These are phyloP conservation scores for Parnassius glacialis DNA, from an alignment of 2,888 invertebrate species.

Conservation along the genomic window DNA sequence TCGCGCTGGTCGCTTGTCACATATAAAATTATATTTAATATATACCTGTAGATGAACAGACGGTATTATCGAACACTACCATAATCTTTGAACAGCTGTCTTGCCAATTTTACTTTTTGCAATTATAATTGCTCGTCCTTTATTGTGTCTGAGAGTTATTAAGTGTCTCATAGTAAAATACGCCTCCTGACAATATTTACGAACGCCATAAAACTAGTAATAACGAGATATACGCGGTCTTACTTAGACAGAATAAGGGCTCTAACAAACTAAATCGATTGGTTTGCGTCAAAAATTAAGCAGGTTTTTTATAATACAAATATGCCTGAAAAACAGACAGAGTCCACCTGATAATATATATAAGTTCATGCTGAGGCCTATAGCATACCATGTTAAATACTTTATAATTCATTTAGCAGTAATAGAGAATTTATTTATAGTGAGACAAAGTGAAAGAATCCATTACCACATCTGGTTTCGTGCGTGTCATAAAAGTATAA, in stretches of 20 bases:
- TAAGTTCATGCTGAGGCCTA: background rate
- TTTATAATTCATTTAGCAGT: background rate
- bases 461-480: no score
- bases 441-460: no score
- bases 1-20: no score
- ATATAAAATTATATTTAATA: no score
- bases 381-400: background rate
- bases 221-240: slow-evolving; percentile 21
- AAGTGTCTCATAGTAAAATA: slow-evolving; percentile 23
- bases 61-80: background rate
- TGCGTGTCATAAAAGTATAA: no score
- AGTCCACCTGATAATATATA: no score
- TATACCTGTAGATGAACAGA: no score
- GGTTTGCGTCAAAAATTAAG: background rate
- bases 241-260: slow-evolving; percentile 18
- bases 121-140: slow-evolving; percentile 23
- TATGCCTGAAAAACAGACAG: no score
- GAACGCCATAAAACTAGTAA: slow-evolving; percentile 25
- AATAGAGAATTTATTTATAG: background rate
- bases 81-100: slow-evolving; percentile 6
- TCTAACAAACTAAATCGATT: slow-evolving; percentile 11
- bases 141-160: slow-evolving; percentile 21
- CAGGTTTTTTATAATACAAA: no score
- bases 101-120: slow-evolving; percentile 14
- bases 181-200: slow-evolving; percentile 25